These are phyloP conservation scores for Mellilla xanthometata DNA, from an alignment of 2,888 invertebrate genomes.

Conservation along the genomic window DNA sequence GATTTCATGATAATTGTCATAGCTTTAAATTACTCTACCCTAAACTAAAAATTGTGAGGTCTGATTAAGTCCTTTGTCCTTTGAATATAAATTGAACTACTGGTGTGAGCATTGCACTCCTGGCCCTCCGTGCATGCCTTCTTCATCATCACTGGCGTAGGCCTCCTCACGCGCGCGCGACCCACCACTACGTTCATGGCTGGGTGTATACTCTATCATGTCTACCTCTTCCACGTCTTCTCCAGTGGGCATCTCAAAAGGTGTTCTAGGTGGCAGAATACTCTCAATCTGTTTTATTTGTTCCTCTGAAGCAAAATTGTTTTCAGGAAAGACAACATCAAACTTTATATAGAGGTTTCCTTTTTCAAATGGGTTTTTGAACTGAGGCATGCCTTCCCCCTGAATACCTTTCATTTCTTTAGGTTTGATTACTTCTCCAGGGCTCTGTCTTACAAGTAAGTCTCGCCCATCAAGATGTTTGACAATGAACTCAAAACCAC, in stretches of 20 bases:
- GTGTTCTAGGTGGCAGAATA: conserved; percentile 88
- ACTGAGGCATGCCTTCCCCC: conserved; percentile 95
- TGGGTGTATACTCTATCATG: conserved; percentile 88
- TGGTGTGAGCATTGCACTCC: conserved; percentile 93
- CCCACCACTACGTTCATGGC: conserved; percentile 72
- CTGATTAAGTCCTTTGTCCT: conserved; percentile 62
- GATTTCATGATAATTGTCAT: conserved; percentile 40
- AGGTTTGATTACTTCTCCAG: conserved; percentile 93
- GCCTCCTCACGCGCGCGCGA: conserved; percentile 84
- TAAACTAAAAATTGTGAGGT: conserved; percentile 69
- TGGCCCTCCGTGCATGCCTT: conserved; percentile 80
- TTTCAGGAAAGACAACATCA: conserved; percentile 92
- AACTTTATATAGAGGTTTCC: conserved; percentile 95
- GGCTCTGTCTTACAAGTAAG: conserved; percentile 88
- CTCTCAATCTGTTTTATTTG: conserved; percentile 87
- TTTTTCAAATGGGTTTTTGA: conserved; percentile 91
- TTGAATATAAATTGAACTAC: conserved; percentile 76
- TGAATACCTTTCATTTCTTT: conserved; percentile 89
- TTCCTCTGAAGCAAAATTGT: conserved; percentile 88
- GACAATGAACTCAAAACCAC: conserved; percentile 93
- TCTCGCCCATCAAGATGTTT: conserved; percentile 95
- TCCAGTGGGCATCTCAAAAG: conserved; percentile 87
- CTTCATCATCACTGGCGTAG: conserved; percentile 86
- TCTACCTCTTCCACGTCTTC: conserved; percentile 94
- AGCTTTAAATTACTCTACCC: conserved; percentile 61